These are phyloP conservation scores for Pheosia gnoma DNA, from an alignment of 2,888 invertebrate genomes.

Conservation along the genomic window DNA sequence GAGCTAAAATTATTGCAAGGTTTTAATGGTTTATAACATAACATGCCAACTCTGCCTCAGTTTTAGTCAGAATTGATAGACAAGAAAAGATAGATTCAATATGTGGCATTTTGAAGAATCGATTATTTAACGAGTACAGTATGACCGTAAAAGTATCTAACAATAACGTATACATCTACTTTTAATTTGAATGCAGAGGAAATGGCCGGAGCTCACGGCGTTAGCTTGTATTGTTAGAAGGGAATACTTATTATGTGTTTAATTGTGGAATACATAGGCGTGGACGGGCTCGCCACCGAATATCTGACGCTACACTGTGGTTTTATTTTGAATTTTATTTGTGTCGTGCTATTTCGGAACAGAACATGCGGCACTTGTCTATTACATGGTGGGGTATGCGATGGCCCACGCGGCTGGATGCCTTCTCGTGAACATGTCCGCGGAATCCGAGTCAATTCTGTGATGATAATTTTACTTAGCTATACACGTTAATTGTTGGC, in stretches of 20 bases:
- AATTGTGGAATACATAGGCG: slow-evolving; percentile 60
- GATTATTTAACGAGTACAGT: no score
- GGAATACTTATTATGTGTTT: slow-evolving; percentile 53
- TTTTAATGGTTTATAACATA: slow-evolving; percentile 24
- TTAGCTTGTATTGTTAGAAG: slow-evolving; percentile 26
- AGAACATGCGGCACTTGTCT: slow-evolving; percentile 78
- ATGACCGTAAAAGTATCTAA: no score
- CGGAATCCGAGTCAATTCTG: slow-evolving; percentile 17
- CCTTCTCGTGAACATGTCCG: slow-evolving; percentile 48
- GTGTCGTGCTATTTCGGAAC: slow-evolving; percentile 82
- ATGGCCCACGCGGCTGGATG: slow-evolving; percentile 66
- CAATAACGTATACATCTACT: not conserved
- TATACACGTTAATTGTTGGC: slow-evolving; percentile 8
- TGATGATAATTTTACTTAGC: not conserved
- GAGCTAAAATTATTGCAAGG: slow-evolving; percentile 43
- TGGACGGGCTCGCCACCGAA: slow-evolving; percentile 61
- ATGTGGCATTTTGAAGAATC: no score
- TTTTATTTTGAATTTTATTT: slow-evolving; percentile 84
- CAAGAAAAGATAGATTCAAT: no score
- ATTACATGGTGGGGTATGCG: slow-evolving; percentile 66
- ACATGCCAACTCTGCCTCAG: not conserved
- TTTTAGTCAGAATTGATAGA: no score
- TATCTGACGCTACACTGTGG: slow-evolving; percentile 78
- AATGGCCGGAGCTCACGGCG: slow-evolving; percentile 4
- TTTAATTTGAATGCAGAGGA: not conserved